Conservation (phyloP, 2,888 invertebrate species). For the Dicyrtoma fusca region DNA sequence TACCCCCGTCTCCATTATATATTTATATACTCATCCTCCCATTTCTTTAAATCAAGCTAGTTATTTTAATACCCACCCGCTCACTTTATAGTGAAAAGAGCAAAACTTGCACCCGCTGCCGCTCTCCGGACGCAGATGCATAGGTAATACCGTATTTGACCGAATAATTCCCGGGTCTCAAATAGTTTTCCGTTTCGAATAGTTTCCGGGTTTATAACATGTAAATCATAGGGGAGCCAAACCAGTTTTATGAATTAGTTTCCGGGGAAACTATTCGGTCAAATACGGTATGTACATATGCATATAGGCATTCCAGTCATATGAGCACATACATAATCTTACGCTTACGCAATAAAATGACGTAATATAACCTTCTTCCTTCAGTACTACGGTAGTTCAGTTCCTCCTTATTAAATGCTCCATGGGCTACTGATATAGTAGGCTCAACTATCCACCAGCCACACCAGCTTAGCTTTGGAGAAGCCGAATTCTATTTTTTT, state of each 20-base stretch:
- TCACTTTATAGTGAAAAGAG: background rate
- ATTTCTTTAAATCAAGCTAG: conserved; percentile 19
- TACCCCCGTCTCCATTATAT: background rate
- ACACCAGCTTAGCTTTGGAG: background rate
- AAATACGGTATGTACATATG: background rate
- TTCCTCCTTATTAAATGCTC: no score
- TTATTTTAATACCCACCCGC: conserved; percentile 16
- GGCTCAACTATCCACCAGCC: no score
- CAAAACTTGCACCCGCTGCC: background rate
- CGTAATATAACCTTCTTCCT: conserved; percentile 16
- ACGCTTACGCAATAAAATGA: conserved; percentile 20
- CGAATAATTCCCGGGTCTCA: no score
- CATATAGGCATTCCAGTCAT: no score
- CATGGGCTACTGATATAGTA: background rate
- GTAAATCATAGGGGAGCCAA: no score
- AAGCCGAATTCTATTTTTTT: conserved; percentile 7
- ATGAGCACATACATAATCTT: background rate
- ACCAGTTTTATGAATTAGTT: no score
- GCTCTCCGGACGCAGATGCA: no score
- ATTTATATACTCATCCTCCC: background rate
- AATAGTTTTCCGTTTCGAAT: no score
- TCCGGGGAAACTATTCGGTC: no score
- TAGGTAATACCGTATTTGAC: no score
- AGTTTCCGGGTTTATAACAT: no score
- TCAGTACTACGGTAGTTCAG: background rate